Percentiles rank a stretch among this genome's conserved stretches.
These are phyloP conservation scores for Lepidurus couesii DNA, from an alignment of 1,140 invertebrate species.

Conservation along the genomic window DNA sequence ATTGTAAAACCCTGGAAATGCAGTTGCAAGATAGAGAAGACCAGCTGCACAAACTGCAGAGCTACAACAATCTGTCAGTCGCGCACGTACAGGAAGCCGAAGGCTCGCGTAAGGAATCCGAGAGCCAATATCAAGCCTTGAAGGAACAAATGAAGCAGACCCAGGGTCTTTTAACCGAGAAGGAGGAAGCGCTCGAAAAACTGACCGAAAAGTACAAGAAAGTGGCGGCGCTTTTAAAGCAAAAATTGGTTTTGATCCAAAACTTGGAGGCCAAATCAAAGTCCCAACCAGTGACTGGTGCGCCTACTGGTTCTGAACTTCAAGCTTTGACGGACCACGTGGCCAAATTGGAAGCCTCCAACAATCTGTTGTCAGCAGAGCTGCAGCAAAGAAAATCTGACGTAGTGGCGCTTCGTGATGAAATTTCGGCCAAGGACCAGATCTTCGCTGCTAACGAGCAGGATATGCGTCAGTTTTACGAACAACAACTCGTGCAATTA, in stretches of 20 bases:
- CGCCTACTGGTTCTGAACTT: background rate
- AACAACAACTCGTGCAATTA: background rate
- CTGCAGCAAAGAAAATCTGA: background rate
- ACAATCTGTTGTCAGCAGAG: background rate
- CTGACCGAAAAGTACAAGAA: constrained; percentile 34
- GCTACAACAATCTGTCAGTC: background rate
- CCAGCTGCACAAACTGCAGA: background rate
- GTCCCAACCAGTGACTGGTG: constrained; percentile 12
- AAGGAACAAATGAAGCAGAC: background rate
- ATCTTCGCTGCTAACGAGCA: constrained; percentile 2
- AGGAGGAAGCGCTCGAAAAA: constrained; percentile 17
- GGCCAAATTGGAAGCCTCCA: constrained; percentile 3
- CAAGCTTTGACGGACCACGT: background rate
- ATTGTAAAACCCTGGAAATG: background rate
- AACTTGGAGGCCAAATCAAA: constrained; percentile 30
- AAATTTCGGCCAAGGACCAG: constrained; percentile 3
- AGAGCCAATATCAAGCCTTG: background rate
- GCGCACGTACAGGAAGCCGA: background rate
- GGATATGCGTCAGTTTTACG: background rate
- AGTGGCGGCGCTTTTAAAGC: constrained; percentile 29
- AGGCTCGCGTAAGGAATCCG: background rate
- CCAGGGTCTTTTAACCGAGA: background rate
- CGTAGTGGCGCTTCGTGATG: background rate
- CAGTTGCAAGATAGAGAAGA: background rate
- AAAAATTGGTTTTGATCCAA: constrained; percentile 31